phyloP scores from a whole-genome alignment of 2,113 vertebrate genomes.

The Patagioenas fasciata region DNA sequence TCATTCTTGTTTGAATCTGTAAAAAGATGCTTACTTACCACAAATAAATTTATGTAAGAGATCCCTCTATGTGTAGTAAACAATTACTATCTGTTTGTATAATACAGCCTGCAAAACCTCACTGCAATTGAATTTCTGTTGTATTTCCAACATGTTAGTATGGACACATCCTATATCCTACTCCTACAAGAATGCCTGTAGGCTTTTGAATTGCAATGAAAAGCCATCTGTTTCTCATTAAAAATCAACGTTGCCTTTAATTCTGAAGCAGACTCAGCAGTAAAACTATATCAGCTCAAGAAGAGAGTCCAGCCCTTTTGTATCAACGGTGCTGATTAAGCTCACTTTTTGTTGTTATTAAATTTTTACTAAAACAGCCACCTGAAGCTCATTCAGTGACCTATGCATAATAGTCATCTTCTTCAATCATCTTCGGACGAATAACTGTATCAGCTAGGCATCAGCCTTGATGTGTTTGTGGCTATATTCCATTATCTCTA shows the following conservation, averaged over 20 bases:
- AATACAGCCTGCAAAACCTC: neutral
- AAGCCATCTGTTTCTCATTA: neutral
- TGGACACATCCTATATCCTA: neutral
- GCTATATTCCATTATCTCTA: neutral
- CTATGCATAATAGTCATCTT: neutral
- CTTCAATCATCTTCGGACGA: neutral
- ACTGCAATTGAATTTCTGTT: neutral
- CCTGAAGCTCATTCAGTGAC: neutral
- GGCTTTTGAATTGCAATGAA: neutral
- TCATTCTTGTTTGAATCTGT: neutral
- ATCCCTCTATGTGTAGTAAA: neutral
- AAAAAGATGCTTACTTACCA: neutral
- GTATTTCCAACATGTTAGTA: neutral
- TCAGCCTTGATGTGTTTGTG: neutral
- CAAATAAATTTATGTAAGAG: neutral
- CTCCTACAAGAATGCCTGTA: neutral
- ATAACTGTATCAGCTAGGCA: neutral
- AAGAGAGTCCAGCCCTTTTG: neutral
- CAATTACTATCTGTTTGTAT: neutral
- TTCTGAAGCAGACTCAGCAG: neutral
- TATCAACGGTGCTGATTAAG: neutral
- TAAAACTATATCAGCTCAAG: neutral
- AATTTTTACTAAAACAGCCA: neutral
- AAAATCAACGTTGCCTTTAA: neutral
- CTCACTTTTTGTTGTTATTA: neutral